Evolutionary conservation across 2,113 vertebrate genomes (phyloP).

Genomic region (Pseudorhombus dupliciocellatus): DNA sequence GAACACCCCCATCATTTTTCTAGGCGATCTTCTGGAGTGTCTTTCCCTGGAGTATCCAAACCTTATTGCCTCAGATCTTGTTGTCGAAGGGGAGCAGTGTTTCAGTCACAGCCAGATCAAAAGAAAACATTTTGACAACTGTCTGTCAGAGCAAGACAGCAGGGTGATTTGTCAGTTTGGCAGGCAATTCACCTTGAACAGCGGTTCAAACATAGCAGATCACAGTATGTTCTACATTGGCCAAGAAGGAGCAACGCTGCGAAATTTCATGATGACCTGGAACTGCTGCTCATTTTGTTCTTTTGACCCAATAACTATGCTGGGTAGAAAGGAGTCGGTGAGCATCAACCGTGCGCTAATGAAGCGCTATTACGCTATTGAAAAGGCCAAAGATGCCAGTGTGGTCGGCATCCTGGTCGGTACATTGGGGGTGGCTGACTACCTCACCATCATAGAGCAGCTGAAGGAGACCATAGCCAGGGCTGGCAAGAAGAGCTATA

Average conservation of each 20-base stretch:
- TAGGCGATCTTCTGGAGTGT: slow-evolving; percentile 77
- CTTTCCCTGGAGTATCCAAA: slow-evolving; percentile 82
- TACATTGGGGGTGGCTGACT: slow-evolving; percentile 87
- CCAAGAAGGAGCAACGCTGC: slow-evolving; percentile 84
- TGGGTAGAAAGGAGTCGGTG: slow-evolving; percentile 80
- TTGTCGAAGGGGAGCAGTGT: slow-evolving; percentile 65
- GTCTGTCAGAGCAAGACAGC: slow-evolving; percentile 13
- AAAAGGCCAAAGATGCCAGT: slow-evolving; percentile 88
- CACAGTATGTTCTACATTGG: slow-evolving; percentile 91
- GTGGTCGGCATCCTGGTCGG: slow-evolving; percentile 94
- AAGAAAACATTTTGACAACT: background rate
- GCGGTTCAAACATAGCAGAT: slow-evolving; percentile 72
- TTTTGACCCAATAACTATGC: slow-evolving; percentile 84
- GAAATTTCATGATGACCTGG: slow-evolving; percentile 95
- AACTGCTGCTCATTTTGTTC: slow-evolving; percentile 87
- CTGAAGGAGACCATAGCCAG: slow-evolving; percentile 81
- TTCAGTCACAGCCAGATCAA: slow-evolving; percentile 38
- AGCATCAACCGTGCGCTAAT: slow-evolving; percentile 85
- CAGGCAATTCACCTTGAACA: slow-evolving; percentile 77
- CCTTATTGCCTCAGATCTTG: slow-evolving; percentile 80
- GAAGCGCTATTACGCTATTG: slow-evolving; percentile 91
- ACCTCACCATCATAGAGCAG: slow-evolving; percentile 86
- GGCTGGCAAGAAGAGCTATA: slow-evolving; percentile 93
- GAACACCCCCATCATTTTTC: background rate
- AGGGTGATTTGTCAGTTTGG: slow-evolving; percentile 81